These are phyloP conservation scores for Drosophila subsilvestris DNA, from an alignment of 2,888 invertebrate genomes.

Conservation along the genomic window DNA sequence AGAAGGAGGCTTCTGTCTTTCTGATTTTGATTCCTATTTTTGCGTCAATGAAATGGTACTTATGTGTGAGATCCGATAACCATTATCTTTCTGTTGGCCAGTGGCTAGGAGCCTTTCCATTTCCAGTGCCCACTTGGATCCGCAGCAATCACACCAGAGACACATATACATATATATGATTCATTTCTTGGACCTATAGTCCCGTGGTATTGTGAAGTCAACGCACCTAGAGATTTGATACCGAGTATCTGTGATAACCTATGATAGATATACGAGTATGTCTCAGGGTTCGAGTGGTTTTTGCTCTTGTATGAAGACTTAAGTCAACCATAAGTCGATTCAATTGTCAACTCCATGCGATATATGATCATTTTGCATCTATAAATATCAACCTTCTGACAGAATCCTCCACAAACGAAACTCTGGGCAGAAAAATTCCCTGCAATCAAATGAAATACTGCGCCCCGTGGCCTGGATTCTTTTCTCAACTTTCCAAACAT, in stretches of 20 bases:
- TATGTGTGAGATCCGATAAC: constrained; percentile 30
- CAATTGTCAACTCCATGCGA: background rate
- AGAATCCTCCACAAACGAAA: background rate
- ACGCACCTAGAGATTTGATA: background rate
- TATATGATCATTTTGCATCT: background rate
- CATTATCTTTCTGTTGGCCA: constrained; percentile 22
- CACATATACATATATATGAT: background rate
- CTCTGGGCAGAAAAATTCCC: background rate
- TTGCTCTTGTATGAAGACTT: too few relatives aligned
- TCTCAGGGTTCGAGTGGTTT: background rate
- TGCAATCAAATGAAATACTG: background rate
- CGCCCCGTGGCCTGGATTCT: too few relatives aligned
- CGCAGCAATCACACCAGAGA: background rate
- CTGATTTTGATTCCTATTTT: constrained; percentile 14
- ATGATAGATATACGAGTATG: background rate
- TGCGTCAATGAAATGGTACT: constrained; percentile 27
- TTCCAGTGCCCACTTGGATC: constrained; percentile 5
- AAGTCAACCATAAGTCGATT: background rate
- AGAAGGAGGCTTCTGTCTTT: constrained; percentile 22
- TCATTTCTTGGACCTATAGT: background rate
- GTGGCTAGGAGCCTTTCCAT: constrained; percentile 14
- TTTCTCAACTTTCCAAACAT: background rate
- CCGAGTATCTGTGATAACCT: background rate
- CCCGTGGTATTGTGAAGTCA: background rate
- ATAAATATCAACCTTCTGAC: background rate